These are phyloP conservation scores for Sisor rabdophorus DNA, from an alignment of 2,113 vertebrate species.

Conservation along the genomic window DNA sequence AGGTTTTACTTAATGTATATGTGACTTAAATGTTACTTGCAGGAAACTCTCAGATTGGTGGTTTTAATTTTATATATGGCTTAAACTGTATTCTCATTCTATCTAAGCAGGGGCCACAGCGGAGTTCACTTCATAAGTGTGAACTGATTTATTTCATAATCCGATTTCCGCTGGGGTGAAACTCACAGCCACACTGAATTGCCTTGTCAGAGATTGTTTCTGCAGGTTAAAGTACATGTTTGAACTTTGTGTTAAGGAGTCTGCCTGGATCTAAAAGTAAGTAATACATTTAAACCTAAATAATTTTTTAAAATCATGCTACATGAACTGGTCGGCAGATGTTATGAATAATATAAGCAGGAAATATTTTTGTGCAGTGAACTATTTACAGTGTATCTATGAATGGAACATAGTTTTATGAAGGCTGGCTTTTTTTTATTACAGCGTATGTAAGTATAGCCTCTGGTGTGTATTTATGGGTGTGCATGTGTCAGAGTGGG, in stretches of 20 bases:
- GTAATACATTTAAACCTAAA: conserved; percentile 11
- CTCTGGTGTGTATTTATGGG: conserved; percentile 52
- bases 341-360: conserved; percentile 73
- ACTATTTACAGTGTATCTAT: conserved; percentile 49
- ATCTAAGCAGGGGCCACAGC: neutral
- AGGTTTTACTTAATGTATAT: neutral
- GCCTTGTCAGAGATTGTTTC: neutral
- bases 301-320: conserved; percentile 27
- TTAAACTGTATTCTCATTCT: neutral
- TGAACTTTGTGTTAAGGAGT: neutral
- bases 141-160: neutral
- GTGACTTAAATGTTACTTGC: conserved; percentile 4
- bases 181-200: neutral
- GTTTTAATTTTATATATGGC: neutral
- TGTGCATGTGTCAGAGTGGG: conserved; percentile 10
- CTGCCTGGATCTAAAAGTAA: conserved; percentile 18
- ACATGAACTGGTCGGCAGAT: conserved; percentile 44
- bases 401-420: conserved; percentile 49
- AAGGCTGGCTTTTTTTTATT: conserved; percentile 46
- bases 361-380: conserved; percentile 69
- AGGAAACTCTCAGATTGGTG: neutral
- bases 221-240: neutral
- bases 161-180: neutral
- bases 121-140: neutral
- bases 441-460: conserved; percentile 42